Evolutionary conservation across 2,888 invertebrate species (phyloP), one percentile per base, ranked within the genome.

Genomic region (Parnassius apollo): DNA sequence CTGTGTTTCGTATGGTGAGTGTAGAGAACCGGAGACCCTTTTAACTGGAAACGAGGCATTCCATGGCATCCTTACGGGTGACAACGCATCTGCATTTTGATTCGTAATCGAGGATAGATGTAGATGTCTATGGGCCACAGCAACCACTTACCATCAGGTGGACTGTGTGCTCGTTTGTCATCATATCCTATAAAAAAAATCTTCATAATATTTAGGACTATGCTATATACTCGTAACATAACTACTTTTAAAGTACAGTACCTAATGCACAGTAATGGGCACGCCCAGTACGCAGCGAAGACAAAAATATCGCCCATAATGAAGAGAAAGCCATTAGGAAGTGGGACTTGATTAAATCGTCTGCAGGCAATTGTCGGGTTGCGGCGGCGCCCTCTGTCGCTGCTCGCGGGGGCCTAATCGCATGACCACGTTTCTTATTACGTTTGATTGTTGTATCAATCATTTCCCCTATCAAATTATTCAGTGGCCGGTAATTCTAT

Each of bases 401-500:
- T 73, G 75, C 69, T 76, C 71, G 68, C 80, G 76, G 80, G 74
- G 77, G 80, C 81, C 78, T 90, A 89, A 91, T 90, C 85, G 88
- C 77, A 76, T 82, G 81, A 79, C 83, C 91, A 90, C 91, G 90
- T 89, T 85, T 89, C 81, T 87, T 85, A 89, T 89, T 90, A 90
- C 83, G 82, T 81, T 82, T 85, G 90, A 88, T 90, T 85, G 88
- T 89, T 87, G 88, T 89, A 91, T 91, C 90, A 91, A 91, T 91
- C 91, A 91, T 91, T 88, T 89, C 86, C 84, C 82, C 84, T 87
- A 90, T 88, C 88, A 90, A 90, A 90, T 91, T 87, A 91, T 91
- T 89, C 88, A 86, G 89, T 86, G 87, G 89, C 78, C 80, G 79
- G 88, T 89, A 87, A 89, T 90, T 88, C 80, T 87, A 88, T 88